Percentiles rank a stretch among this genome's conserved stretches.
Conservation (phyloP, 2,888 invertebrate species). For the Dasysyrphus albostriatus region DNA sequence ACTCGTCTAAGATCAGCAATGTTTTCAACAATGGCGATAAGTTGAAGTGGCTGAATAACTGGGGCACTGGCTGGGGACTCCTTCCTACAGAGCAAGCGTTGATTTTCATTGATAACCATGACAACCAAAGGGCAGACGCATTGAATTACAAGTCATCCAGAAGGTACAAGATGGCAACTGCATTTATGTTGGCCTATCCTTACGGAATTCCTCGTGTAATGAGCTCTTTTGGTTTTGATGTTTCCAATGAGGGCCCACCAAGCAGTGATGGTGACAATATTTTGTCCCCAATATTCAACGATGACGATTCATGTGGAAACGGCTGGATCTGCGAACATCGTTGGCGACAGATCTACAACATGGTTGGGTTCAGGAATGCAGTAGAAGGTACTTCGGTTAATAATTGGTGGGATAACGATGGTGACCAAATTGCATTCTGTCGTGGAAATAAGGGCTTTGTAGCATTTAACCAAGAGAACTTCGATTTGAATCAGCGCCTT, state of each 20-base stretch:
- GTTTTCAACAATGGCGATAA: conserved; percentile 86
- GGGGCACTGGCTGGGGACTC: conserved; percentile 88
- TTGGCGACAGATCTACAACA: conserved; percentile 86
- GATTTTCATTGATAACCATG: conserved; percentile 94
- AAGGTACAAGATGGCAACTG: conserved; percentile 89
- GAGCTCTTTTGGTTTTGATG: conserved; percentile 90
- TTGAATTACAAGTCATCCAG: conserved; percentile 85
- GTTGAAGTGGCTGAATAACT: conserved; percentile 87
- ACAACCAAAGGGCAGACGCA: conserved; percentile 91
- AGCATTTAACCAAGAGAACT: conserved; percentile 89
- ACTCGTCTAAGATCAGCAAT: conserved; percentile 82
- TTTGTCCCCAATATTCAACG: conserved; percentile 86
- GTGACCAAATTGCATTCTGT: conserved; percentile 94
- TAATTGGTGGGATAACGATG: conserved; percentile 93
- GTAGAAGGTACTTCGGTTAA: conserved; percentile 86
- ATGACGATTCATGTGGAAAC: conserved; percentile 87
- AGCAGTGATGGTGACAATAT: conserved; percentile 85
- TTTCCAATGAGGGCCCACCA: conserved; percentile 87
- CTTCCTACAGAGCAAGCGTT: conserved; percentile 86
- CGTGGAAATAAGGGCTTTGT: conserved; percentile 90
- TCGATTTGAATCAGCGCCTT: conserved; percentile 85
- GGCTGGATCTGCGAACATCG: conserved; percentile 93
- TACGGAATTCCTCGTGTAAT: conserved; percentile 91
- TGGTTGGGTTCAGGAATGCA: conserved; percentile 87
- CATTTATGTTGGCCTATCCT: conserved; percentile 94